phyloP scores from a whole-genome alignment of 2,888 invertebrate species.

The Latrodectus elegans region DNA sequence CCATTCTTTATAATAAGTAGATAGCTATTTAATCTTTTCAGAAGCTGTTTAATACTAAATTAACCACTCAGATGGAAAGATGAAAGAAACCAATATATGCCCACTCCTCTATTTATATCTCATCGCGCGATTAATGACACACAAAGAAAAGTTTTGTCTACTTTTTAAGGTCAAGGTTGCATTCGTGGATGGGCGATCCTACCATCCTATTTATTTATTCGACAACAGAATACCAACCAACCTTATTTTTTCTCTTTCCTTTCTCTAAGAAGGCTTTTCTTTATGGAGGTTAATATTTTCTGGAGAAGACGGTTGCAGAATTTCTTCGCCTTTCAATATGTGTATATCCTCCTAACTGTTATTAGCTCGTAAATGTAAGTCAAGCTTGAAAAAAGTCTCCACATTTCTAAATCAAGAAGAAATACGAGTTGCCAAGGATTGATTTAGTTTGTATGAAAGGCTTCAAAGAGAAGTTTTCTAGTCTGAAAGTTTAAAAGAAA shows the following conservation, averaged over 20 bases:
- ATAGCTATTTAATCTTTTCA: neutral
- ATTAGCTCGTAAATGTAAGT: slow-evolving; percentile 21
- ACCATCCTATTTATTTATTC: slow-evolving; percentile 23
- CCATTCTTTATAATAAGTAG: neutral
- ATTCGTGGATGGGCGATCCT: neutral
- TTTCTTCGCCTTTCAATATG: too few species aligned
- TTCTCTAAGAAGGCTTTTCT: slow-evolving; percentile 11
- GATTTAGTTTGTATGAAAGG: neutral
- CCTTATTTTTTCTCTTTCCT: slow-evolving; percentile 9
- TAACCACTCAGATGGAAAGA: neutral
- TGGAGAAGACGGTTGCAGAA: too few species aligned
- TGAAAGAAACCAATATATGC: neutral
- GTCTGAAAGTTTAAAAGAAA: neutral
- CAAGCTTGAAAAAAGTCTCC: neutral
- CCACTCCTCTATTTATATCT: slow-evolving; percentile 34
- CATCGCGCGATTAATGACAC: neutral
- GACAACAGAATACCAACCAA: neutral
- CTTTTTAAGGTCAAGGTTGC: slow-evolving; percentile 32
- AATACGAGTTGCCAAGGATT: slow-evolving; percentile 1
- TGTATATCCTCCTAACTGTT: slow-evolving; percentile 10
- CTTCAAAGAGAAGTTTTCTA: neutral
- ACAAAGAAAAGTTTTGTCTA: slow-evolving; percentile 37
- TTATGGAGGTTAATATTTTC: slow-evolving; percentile 7
- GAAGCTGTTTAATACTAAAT: neutral
- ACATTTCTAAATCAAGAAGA: slow-evolving; percentile 24